Evolutionary conservation across 2,797 vertebrate species (phyloP).

Genomic region (Sebastes miniatus): DNA sequence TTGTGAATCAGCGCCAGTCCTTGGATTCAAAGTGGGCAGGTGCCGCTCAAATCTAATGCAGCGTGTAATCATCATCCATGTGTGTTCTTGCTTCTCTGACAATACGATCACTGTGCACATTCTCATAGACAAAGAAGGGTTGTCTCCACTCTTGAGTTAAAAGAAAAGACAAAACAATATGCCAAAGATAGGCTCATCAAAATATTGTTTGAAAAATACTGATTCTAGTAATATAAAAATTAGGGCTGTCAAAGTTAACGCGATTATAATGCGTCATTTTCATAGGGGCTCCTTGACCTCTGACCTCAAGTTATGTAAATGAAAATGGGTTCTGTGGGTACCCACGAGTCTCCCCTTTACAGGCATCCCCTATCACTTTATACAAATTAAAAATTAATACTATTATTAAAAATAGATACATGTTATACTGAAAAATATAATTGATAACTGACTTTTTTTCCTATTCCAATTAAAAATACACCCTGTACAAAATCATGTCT

Average conservation of each 20-base stretch:
- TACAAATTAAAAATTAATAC: no score
- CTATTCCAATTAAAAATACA: not conserved
- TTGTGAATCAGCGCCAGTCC: not conserved
- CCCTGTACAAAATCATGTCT: not conserved
- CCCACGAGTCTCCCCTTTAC: not conserved
- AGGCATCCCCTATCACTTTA: not conserved
- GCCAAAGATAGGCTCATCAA: not conserved
- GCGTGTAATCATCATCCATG: not conserved
- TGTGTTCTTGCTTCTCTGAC: not conserved
- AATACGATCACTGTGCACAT: not conserved
- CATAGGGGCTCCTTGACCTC: not conserved
- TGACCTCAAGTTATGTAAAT: not conserved
- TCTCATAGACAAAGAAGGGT: not conserved
- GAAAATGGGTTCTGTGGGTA: not conserved
- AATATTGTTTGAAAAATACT: not conserved
- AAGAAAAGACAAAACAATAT: not conserved
- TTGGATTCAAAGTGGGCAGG: constrained; percentile 4
- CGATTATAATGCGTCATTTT: not conserved
- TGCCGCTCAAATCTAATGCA: not conserved
- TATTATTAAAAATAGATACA: not conserved
- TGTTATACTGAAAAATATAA: not conserved
- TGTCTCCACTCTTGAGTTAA: not conserved
- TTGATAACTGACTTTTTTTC: not conserved
- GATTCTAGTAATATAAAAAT: not conserved
- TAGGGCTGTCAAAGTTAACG: not conserved